A percentile compares a stretch with the other conserved stretches of the same genome.
These are phyloP conservation scores for Polyergus mexicanus DNA, from an alignment of 1,140 invertebrate species.

Conservation along the genomic window DNA sequence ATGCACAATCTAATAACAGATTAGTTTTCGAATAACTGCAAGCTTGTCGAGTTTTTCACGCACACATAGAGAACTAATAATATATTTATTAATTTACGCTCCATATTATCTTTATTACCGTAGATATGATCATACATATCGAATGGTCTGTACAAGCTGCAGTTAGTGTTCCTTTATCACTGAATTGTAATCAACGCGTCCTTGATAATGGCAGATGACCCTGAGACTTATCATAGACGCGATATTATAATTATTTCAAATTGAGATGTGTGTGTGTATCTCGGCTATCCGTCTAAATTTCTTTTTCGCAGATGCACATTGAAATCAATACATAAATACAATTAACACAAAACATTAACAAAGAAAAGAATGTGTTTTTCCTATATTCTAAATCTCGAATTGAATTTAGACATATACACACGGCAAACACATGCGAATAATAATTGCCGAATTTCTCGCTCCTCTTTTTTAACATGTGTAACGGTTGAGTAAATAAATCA, in stretches of 20 bases:
- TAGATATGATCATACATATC: neutral
- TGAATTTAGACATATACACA: neutral
- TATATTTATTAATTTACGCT: neutral
- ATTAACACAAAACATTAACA: slow-evolving; percentile 19
- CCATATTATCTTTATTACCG: slow-evolving; percentile 16
- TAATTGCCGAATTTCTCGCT: neutral
- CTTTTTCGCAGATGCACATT: neutral
- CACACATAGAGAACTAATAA: neutral
- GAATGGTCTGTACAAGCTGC: neutral
- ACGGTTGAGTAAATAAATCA: slow-evolving; percentile 31
- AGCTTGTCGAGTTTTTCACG: slow-evolving; percentile 19
- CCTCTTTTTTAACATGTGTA: neutral
- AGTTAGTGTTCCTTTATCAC: slow-evolving; percentile 34
- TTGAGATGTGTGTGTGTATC: slow-evolving; percentile 12
- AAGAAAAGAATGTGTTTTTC: too few species aligned
- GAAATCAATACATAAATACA: slow-evolving; percentile 28
- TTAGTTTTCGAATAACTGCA: slow-evolving; percentile 15
- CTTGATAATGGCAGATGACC: slow-evolving; percentile 34
- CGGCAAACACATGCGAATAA: neutral
- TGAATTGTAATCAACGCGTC: slow-evolving; percentile 21
- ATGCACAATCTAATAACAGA: slow-evolving; percentile 5
- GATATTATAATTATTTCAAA: slow-evolving; percentile 26
- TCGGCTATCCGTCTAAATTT: neutral
- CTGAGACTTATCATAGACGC: neutral
- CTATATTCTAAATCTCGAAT: slow-evolving; percentile 18